Conservation (phyloP, 2,888 invertebrate species). For the Yponomeuta malinellus region DNA sequence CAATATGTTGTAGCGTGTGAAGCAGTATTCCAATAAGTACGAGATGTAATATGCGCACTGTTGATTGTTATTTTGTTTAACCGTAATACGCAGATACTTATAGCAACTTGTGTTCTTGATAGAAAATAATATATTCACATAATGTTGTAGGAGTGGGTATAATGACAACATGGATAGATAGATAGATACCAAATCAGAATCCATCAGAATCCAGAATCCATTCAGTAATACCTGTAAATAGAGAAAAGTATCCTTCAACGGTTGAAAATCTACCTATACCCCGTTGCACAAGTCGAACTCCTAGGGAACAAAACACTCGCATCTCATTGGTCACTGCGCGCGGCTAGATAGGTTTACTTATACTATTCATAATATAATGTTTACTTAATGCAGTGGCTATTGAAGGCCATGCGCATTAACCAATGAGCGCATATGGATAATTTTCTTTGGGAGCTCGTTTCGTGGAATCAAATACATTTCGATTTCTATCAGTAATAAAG, state of each 20-base stretch:
- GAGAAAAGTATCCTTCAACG: not conserved
- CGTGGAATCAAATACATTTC: not conserved
- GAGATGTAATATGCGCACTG: conserved; percentile 31
- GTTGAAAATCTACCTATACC: not conserved
- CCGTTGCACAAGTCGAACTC: too few relatives aligned
- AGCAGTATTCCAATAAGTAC: conserved; percentile 33
- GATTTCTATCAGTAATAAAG: conserved; percentile 1
- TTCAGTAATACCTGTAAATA: not conserved
- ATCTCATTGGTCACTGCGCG: too few relatives aligned
- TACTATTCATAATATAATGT: too few relatives aligned
- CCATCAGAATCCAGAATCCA: too few relatives aligned
- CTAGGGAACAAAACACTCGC: too few relatives aligned
- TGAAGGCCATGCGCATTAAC: too few relatives aligned
- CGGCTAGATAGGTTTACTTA: too few relatives aligned
- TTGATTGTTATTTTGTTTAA: conserved; percentile 30
- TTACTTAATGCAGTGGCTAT: too few relatives aligned
- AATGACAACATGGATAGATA: too few relatives aligned
- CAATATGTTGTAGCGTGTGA: conserved; percentile 16
- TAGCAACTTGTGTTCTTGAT: conserved; percentile 1
- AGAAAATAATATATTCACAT: not conserved
- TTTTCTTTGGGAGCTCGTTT: too few relatives aligned
- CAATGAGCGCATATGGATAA: too few relatives aligned
- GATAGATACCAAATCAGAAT: too few relatives aligned
- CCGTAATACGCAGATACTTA: not conserved
- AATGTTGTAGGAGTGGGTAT: not conserved